Base-by-base conservation (phyloP, 2,113 vertebrate genomes). In the Cheirogaleus medius region DNA sequence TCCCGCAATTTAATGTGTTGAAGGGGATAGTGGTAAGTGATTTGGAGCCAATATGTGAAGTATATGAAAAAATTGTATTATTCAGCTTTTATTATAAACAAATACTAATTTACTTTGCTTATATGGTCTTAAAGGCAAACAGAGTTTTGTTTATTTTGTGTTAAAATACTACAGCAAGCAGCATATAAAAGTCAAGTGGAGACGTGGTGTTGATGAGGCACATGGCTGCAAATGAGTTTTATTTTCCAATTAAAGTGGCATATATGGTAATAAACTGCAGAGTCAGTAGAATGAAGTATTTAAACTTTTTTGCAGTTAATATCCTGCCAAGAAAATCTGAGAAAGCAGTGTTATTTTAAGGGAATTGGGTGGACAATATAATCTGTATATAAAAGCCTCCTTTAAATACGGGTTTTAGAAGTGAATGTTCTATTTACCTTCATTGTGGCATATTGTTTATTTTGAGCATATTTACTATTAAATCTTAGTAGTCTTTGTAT, bases 131-230 rank as follows among this genome's bases (percentile, higher is more conserved):
- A 47, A 82, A 85, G 32, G 76, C 78, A 94, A 81, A 80, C 58
- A 52, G 23, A 27, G n/a, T 96, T 95, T 78, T 92, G 23, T 74
- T 94, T 85, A 66, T 76, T 81, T 90, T 93, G 29, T 93, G 87
- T 91, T 94, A 69, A 93, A 95, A 69, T 81, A 49, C 29, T 44
- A 18, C 2, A 90, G 29, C 8, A 80, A 78, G 69, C 58, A 47
- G 63, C 52, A 6, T 80, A 37, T 78, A 47, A 78, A 91, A 69
- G 63, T 87, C 81, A 63, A 58, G 32, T 52, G 12, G 90, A 92
- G 25, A 89, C 69, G 60, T 69, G 63, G 73, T 69, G 49, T 88
- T 78, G 83, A 82, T 91, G 86, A 54, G 39, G 39, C 27, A n/a
- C 49, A 68, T 13, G 34, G 73, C 82, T 82, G 37, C 60, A 63